Conservation (phyloP, 2,113 vertebrate genomes). For the Tichodroma muraria region DNA sequence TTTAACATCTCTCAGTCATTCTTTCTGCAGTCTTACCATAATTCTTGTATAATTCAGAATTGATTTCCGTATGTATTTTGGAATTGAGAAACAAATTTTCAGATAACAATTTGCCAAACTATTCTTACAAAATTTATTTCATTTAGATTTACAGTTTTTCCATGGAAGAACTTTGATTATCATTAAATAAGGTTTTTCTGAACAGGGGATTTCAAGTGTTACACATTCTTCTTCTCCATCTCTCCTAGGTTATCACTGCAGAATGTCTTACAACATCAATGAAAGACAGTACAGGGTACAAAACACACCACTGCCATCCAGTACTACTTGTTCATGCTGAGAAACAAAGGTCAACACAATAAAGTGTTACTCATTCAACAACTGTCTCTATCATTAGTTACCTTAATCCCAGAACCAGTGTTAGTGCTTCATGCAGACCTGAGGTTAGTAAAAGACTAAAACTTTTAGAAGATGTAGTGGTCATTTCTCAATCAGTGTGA, state of each 20-base stretch:
- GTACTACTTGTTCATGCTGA: slow-evolving; percentile 77
- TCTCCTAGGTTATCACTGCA: slow-evolving; percentile 42
- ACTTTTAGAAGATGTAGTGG: slow-evolving; percentile 69
- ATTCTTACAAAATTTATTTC: background rate
- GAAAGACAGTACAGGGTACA: slow-evolving; percentile 72
- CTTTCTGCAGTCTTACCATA: background rate
- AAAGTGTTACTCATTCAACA: slow-evolving; percentile 69
- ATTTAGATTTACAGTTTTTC: slow-evolving; percentile 11
- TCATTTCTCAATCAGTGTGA: slow-evolving; percentile 69
- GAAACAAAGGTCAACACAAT: slow-evolving; percentile 73
- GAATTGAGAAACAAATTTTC: background rate
- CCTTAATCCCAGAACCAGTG: slow-evolving; percentile 74
- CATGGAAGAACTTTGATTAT: background rate
- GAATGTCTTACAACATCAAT: slow-evolving; percentile 59
- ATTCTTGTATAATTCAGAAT: background rate
- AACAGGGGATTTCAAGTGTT: slow-evolving; percentile 40
- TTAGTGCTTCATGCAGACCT: slow-evolving; percentile 84
- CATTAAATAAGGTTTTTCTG: slow-evolving; percentile 4
- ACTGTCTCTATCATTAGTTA: slow-evolving; percentile 69
- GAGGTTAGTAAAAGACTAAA: slow-evolving; percentile 71
- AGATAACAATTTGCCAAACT: background rate
- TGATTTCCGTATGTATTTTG: background rate
- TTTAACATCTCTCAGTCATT: background rate
- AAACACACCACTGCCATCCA: slow-evolving; percentile 69
- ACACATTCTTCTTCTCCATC: slow-evolving; percentile 50